phyloP scores from a whole-genome alignment of 2,888 invertebrate species.

The Creontiades dilutus region DNA sequence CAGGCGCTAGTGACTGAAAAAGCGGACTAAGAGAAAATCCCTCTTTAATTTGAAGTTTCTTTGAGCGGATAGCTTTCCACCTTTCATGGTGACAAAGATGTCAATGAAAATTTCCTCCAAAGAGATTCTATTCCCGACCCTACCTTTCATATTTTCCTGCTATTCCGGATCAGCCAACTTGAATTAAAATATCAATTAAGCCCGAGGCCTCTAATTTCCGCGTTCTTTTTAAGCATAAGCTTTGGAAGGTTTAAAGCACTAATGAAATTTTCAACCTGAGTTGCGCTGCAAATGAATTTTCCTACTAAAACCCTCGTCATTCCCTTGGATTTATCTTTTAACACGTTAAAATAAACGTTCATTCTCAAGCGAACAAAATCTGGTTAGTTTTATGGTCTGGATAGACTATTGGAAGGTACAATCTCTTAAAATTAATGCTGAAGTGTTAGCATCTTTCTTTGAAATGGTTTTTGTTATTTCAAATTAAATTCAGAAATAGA shows the following conservation, averaged over 20 bases:
- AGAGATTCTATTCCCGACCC: not conserved
- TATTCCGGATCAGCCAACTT: conserved; percentile 1
- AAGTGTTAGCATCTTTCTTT: no score
- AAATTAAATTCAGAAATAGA: no score
- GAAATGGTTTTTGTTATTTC: no score
- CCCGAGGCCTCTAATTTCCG: conserved; percentile 1
- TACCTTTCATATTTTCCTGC: conserved; percentile 2
- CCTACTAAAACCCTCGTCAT: no score
- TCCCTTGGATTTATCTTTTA: no score
- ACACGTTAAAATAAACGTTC: no score
- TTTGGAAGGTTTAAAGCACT: not conserved
- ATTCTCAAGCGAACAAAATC: no score
- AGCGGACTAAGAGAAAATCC: not conserved
- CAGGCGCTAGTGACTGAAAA: not conserved
- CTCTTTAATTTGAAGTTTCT: conserved; percentile 16
- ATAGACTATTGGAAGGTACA: no score
- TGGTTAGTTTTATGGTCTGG: no score
- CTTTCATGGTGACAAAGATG: not conserved
- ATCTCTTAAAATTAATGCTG: no score
- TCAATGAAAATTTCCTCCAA: not conserved
- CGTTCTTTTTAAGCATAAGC: not conserved
- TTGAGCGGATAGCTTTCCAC: conserved; percentile 33
- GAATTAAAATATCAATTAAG: conserved; percentile 25
- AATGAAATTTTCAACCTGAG: not conserved
- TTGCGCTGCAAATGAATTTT: not conserved